Percentiles rank a stretch among this genome's conserved stretches.
phyloP scores from a whole-genome alignment of 2,888 invertebrate species.

The Teinopalpus imperialis region DNA sequence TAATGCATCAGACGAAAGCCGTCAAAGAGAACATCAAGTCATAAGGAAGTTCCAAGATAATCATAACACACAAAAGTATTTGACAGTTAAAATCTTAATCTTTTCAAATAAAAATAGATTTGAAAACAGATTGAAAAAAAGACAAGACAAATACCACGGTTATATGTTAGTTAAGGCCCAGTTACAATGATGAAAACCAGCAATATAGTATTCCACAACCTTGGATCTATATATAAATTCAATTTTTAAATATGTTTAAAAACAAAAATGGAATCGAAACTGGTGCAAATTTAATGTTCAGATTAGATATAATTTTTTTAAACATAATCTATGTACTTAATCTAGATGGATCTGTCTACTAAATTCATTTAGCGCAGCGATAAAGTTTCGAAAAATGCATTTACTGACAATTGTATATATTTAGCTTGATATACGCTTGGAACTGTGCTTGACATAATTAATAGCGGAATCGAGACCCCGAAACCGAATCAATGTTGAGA shows the following conservation, averaged over 20 bases:
- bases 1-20: too few species aligned
- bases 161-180: not conserved
- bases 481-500: slow-evolving; percentile 16
- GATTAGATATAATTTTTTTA: not conserved
- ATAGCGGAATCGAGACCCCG: slow-evolving; percentile 6
- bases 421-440: slow-evolving; percentile 8
- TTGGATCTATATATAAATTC: too few species aligned
- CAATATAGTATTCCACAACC: too few species aligned
- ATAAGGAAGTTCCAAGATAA: too few species aligned
- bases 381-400: slow-evolving; percentile 11
- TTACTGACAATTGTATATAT: slow-evolving; percentile 13
- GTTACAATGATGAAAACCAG: not conserved
- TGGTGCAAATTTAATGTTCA: not conserved
- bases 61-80: too few species aligned
- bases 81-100: too few species aligned
- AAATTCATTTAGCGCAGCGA: slow-evolving; percentile 13
- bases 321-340: too few species aligned
- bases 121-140: not conserved
- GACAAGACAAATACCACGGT: slow-evolving; percentile 4
- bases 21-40: too few species aligned
- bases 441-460: slow-evolving; percentile 19
- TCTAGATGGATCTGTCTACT: not conserved
- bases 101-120: not conserved
- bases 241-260: too few species aligned
- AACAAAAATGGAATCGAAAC: not conserved